Evolutionary conservation across 2,888 invertebrate genomes (phyloP), one percentile per base, ranked within the genome.

Genomic region (Chalcosyrphus nemorum): DNA sequence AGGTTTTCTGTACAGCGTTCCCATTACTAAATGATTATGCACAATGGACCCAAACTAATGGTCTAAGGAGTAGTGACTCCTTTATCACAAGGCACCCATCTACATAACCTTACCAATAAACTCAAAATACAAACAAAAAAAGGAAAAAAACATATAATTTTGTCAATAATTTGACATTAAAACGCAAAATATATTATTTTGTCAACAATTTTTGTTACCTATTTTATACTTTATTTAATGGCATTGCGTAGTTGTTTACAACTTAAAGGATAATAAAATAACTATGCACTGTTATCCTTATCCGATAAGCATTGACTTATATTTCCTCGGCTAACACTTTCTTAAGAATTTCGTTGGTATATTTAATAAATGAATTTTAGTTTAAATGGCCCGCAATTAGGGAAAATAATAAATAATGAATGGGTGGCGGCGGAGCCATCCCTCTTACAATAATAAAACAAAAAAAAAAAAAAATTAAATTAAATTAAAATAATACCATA

Each of bases 221-320:
- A 54, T 38, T 61, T 54, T 66, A 72, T 74, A 65, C 41, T 80
- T 80, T 54, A 74, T 80, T 80, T 15, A 66, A 80, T 80, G 74
- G 74, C 74, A 68, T 74, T 65, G 57, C 24, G 50, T 27, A 59
- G 41, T 78, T 19, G 17, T 57, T 68, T 45, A 54, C 29, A 61
- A 54, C 38, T 52, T 24, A 15, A 38, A 27, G 17, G 29, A 17
- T 65, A 65, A 57, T 47, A 38, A 45, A 75, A 35, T 29, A 35
- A 38, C 54, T 24, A 27, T 24, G 71, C 21, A 38, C 17, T 17
- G 47, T 45, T 47, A 19, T 65, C 35, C 27, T 24, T 57, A 47
- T 56, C 38, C 27, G 27, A 27, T 74, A 24, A 50, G 2, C 35
- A 45, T 17, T 50, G 24, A 54, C 38, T 66, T 54, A 45, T 17